Conservation (phyloP, 2,797 vertebrate genomes). For the Peromyscus aztecus region DNA sequence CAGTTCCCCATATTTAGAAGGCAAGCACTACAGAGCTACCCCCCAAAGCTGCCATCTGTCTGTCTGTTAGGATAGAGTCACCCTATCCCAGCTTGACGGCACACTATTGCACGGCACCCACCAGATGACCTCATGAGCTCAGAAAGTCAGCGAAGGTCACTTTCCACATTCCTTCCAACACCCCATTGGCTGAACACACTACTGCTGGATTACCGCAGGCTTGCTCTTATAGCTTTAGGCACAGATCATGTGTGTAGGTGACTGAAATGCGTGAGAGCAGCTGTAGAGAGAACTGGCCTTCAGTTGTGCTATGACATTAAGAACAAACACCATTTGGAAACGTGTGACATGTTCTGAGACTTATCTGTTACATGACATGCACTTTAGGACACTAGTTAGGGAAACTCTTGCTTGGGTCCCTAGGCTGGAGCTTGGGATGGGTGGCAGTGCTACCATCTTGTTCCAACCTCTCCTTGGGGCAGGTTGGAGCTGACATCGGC, state of each 20-base stretch:
- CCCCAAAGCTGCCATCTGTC: background rate
- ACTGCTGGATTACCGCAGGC: accelerated
- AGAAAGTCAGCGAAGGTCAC: accelerated
- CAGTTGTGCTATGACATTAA: background rate
- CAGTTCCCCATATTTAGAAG: background rate
- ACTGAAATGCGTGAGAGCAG: accelerated
- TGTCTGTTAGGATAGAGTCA: no score
- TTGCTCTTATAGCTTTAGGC: background rate
- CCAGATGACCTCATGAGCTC: accelerated
- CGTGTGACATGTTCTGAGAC: accelerated
- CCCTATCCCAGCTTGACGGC: background rate
- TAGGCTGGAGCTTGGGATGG: no score
- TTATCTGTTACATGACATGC: accelerated
- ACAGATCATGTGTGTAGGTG: background rate
- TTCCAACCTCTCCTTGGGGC: background rate
- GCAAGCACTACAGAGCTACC: background rate
- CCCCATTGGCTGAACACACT: accelerated
- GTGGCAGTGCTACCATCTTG: background rate
- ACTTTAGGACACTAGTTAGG: accelerated
- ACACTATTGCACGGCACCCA: accelerated
- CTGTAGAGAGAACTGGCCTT: accelerated
- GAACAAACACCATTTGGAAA: background rate
- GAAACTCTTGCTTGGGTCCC: background rate
- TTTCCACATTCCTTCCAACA: background rate
- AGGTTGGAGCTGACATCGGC: background rate